phyloP scores from a whole-genome alignment of 2,797 vertebrate genomes.

The Sphenodon punctatus region DNA sequence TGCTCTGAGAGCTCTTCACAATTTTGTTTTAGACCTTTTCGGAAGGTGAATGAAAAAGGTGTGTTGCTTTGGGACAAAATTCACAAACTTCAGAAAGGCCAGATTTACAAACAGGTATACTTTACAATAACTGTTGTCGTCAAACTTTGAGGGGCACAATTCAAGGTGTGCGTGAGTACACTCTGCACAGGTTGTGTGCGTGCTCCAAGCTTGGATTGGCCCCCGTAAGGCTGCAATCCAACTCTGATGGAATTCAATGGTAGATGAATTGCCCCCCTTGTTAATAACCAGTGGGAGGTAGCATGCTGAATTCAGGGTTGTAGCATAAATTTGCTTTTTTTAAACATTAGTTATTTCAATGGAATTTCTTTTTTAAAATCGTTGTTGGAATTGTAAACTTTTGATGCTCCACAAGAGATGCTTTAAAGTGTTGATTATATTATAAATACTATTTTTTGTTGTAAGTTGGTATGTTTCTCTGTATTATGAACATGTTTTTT shows the following conservation, averaged over 20 bases:
- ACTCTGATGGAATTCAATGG: too few species aligned
- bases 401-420: too few species aligned
- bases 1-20: neutral
- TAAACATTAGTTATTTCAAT: too few species aligned
- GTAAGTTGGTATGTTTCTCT: neutral
- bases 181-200: too few species aligned
- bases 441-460: neutral
- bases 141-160: too few species aligned
- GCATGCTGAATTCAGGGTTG: too few species aligned
- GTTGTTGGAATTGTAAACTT: neutral
- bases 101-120: constrained; percentile 97
- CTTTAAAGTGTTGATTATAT: neutral
- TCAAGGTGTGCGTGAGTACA: too few species aligned
- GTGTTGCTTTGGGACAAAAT: constrained; percentile 96
- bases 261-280: too few species aligned
- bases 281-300: too few species aligned
- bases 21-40: constrained; percentile 85
- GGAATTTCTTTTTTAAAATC: fast-evolving
- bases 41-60: constrained; percentile 92
- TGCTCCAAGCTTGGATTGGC: too few species aligned
- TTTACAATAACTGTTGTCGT: neutral
- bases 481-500: neutral
- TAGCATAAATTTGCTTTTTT: too few species aligned
- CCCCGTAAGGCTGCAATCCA: too few species aligned
- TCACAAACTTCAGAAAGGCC: constrained; percentile 92